Base-by-base conservation (phyloP, 2,113 vertebrate species). In the Ahaetulla prasina region DNA sequence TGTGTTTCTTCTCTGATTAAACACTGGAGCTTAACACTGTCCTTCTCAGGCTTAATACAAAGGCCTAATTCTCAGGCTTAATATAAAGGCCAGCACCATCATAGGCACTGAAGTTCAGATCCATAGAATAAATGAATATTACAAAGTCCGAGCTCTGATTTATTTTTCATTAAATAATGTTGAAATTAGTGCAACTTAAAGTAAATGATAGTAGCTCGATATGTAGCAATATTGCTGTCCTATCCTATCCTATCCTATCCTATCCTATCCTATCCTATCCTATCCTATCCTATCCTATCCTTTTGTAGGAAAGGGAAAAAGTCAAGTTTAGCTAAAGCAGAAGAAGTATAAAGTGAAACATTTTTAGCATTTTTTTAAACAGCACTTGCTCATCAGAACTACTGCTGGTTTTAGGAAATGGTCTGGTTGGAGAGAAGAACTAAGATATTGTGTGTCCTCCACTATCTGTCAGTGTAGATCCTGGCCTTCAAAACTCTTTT, bases 321-420 rank as follows among this genome's bases (percentile, higher is more conserved):
- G 45, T 68, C 49, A 3, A 47, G 30, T 88, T 88, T 95, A 92
- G 91, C 84, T 60, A 94, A 95, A 93, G 91, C 86, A 88, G 90
- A 54, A 60, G 86, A 95, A 60, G 95, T 95, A 94, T 89, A 94
- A 93, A 92, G 52, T n/a, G 3, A 92, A 87, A 94, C 7, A 91
- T 91, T 94, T 80, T 43, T 9, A 43, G 74, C 35, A 50, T 86
- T 86, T 25, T 39, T 9, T 45, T 93, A 91, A 89, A 90, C 92
- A 87, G 89, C 88, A 95, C 52, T 88, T 54, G 85, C 68, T 94
- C 92, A 84, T 89, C 93, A 54, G 11, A 91, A 45, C 55, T 22
- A 74, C n/a, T 87, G 43, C 90, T 91, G 84, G 94, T 94, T 95
- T 93, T 92, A 74, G 91, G 94, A 91, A 93, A 54, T n/a, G 35